Evolutionary conservation across 2,888 invertebrate species (phyloP).

Genomic region (Xestia ashworthii): DNA sequence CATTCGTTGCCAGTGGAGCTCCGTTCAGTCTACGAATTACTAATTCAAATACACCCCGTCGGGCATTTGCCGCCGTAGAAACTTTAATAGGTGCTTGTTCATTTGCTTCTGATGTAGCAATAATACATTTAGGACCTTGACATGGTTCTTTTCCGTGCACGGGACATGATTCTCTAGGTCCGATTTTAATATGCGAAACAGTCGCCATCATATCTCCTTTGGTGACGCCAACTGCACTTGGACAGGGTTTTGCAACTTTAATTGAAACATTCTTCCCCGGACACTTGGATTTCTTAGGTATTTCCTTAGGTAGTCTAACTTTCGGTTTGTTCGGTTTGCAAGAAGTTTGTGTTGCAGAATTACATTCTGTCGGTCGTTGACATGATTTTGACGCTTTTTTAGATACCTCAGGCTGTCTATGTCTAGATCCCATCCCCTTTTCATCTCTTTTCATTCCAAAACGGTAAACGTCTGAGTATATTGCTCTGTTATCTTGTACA

Average conservation of each 20-base stretch:
- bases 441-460: constrained; percentile 75
- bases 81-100: constrained; percentile 82
- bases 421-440: constrained; percentile 79
- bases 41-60: constrained; percentile 86
- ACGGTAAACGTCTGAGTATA: constrained; percentile 80
- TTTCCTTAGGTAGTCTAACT: neutral
- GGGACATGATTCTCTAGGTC: constrained; percentile 80
- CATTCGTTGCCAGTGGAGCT: constrained; percentile 85
- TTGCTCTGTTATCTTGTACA: constrained; percentile 52
- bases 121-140: constrained; percentile 81
- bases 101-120: constrained; percentile 71
- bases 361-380: neutral
- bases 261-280: constrained; percentile 76
- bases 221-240: constrained; percentile 62
- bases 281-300: neutral
- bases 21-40: constrained; percentile 84
- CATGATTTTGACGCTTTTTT: neutral
- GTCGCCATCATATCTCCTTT: constrained; percentile 82
- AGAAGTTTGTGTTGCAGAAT: neutral
- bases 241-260: constrained; percentile 74
- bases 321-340: neutral
- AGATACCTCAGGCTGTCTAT: neutral
- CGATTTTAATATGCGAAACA: constrained; percentile 84
- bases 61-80: constrained; percentile 80
- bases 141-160: constrained; percentile 79